These are phyloP conservation scores for Diaphora mendica DNA, from an alignment of 2,888 invertebrate genomes.

Conservation along the genomic window DNA sequence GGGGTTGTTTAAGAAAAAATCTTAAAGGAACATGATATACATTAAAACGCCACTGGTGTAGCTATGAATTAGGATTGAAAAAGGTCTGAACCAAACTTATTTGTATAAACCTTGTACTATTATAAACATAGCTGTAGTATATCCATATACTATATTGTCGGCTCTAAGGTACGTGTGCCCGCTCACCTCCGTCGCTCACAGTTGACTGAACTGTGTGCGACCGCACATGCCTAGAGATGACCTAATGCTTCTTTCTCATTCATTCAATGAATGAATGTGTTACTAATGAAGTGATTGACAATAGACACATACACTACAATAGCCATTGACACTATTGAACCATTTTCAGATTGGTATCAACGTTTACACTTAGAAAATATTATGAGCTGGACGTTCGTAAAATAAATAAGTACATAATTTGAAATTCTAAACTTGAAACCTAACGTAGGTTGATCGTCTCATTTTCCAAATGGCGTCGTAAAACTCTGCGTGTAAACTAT, in stretches of 20 bases:
- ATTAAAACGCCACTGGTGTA: background rate
- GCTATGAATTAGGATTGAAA: background rate
- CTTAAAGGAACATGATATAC: too few species aligned
- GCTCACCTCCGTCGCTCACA: too few species aligned
- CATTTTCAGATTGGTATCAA: background rate
- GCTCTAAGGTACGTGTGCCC: too few species aligned
- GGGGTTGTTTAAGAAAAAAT: too few species aligned
- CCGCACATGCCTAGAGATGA: too few species aligned
- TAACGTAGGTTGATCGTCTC: constrained; percentile 9
- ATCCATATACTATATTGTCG: too few species aligned
- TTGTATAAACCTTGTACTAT: background rate
- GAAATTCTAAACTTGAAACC: constrained; percentile 1
- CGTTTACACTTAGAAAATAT: constrained; percentile 1
- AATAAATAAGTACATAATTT: constrained; percentile 2
- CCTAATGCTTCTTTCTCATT: too few species aligned
- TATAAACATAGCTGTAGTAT: too few species aligned
- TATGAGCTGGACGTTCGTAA: background rate
- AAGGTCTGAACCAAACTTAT: background rate
- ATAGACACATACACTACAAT: too few species aligned
- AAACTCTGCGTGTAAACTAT: constrained; percentile 17
- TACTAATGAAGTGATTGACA: too few species aligned
- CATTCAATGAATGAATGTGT: too few species aligned
- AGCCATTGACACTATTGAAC: background rate
- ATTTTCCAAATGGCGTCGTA: constrained; percentile 15
- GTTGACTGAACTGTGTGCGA: too few species aligned